phyloP scores from a whole-genome alignment of 1,140 invertebrate species.

The Lepidotrigona ventralis region DNA sequence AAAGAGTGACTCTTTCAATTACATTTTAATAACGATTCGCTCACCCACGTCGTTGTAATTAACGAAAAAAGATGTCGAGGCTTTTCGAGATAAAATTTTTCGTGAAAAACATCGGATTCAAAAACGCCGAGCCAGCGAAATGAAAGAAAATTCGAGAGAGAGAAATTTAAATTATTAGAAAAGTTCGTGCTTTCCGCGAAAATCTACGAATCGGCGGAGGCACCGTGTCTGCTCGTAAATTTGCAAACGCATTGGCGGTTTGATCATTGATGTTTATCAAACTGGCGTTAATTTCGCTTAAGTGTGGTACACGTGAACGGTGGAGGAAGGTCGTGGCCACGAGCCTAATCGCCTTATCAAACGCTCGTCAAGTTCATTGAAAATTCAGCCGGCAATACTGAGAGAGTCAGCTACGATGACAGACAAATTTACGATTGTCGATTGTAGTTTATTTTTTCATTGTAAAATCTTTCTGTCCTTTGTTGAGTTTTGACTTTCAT shows the following conservation, averaged over 20 bases:
- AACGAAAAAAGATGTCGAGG: too few species aligned
- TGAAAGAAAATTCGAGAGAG: background rate
- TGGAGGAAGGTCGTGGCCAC: conserved; percentile 28
- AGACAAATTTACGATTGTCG: background rate
- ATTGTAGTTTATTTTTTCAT: background rate
- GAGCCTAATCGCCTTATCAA: conserved; percentile 25
- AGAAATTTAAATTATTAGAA: background rate
- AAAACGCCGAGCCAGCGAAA: background rate
- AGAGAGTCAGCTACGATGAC: background rate
- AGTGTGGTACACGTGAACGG: conserved; percentile 10
- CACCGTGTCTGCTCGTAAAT: background rate
- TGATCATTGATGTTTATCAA: conserved; percentile 33
- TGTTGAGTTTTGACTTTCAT: too few species aligned
- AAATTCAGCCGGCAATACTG: conserved; percentile 30
- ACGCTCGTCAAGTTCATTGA: conserved; percentile 51
- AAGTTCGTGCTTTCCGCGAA: background rate
- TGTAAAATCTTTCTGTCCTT: too few species aligned
- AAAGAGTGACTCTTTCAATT: too few species aligned
- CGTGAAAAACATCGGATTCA: too few species aligned
- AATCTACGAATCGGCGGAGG: background rate
- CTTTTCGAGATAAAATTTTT: too few species aligned
- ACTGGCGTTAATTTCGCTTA: conserved; percentile 22
- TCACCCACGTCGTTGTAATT: too few species aligned
- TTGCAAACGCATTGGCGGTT: background rate
- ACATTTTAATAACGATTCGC: too few species aligned